Evolutionary conservation across 1,140 invertebrate species (phyloP), one percentile per base, ranked within the genome.

Genomic region (Drosophila tristis): DNA sequence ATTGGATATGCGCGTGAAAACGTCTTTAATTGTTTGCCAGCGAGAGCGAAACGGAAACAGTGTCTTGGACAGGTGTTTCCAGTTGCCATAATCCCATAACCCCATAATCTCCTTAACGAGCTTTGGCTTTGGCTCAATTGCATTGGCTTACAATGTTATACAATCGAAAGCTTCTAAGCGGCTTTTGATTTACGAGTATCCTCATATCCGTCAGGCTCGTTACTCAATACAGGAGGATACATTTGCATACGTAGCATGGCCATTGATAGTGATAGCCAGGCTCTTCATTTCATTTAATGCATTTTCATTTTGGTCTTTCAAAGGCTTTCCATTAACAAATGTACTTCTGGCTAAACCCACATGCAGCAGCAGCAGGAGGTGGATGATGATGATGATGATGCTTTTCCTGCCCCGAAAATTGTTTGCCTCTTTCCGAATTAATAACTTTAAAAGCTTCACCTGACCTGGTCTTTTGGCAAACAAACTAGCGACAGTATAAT

Each of bases 361-460:
- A 13, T 39, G 7, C 13, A 9, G 31, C 25, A 20, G 16, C 11
- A 39, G 31, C 31, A 16, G 16, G 8, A 35, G 4, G 9, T 11
- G 1, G 31, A 35, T 4, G 31, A 35, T 11, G 35, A 13, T 39
- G 35, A 35, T 35, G 26, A 29, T 29, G 26, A 11, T 44, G 9
- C 20, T 9, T 20, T 67, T 54, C 39, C 23, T 43, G 16, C 31
- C 49, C 4, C 35, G 1, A 25, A 68, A 56, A 48, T 9, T 39
- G 44, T 26, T 42, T 53, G 48, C 42, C 35, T 50, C 26, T 39
- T 48, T 20, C 26, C 20, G 48, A 73, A 74, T 74, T 74, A 74
- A 74, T 74, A 73, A 74, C 68, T 64, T 57, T 74, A 64, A 74
- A 57, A 74, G 68, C 68, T 47, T 47, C 50, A 74, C 71, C 58